Evolutionary conservation across 2,113 vertebrate species (phyloP).

Genomic region (Callocephalon fimbriatum): DNA sequence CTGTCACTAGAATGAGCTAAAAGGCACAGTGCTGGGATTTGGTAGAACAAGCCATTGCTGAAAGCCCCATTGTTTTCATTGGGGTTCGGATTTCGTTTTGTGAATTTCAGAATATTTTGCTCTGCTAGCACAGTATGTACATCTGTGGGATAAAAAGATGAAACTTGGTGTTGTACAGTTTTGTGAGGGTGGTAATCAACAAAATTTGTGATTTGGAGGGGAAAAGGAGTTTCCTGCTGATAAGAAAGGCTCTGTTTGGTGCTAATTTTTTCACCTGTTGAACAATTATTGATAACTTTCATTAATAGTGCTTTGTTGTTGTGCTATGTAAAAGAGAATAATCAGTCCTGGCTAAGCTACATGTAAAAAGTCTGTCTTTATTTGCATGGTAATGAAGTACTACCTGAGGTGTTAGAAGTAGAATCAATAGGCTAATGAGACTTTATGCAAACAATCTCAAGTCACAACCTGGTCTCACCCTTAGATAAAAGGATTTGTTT

Average conservation of each 20-base stretch:
- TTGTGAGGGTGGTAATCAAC: background rate
- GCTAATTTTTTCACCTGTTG: constrained; percentile 20
- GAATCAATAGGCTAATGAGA: constrained; percentile 71
- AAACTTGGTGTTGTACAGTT: background rate
- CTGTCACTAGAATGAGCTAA: accelerated
- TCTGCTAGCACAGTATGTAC: background rate
- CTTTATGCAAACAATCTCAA: constrained; percentile 68
- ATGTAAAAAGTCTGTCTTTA: constrained; percentile 30
- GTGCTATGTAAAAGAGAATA: background rate
- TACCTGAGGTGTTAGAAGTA: constrained; percentile 47
- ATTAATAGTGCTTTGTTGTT: background rate
- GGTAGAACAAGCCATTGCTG: background rate
- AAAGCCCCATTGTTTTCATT: background rate
- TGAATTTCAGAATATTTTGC: background rate
- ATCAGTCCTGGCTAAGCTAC: constrained; percentile 34
- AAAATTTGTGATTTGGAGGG: background rate
- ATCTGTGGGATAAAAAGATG: background rate
- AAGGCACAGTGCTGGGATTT: background rate
- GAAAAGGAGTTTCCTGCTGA: background rate
- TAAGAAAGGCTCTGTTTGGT: background rate
- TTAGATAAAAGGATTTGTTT: constrained; percentile 57
- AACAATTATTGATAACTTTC: constrained; percentile 52
- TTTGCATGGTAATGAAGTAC: constrained; percentile 67
- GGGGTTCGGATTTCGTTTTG: accelerated
- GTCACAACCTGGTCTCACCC: constrained; percentile 20